phyloP scores from a whole-genome alignment of 2,113 vertebrate genomes.

The Rhodinocichla rosea region DNA sequence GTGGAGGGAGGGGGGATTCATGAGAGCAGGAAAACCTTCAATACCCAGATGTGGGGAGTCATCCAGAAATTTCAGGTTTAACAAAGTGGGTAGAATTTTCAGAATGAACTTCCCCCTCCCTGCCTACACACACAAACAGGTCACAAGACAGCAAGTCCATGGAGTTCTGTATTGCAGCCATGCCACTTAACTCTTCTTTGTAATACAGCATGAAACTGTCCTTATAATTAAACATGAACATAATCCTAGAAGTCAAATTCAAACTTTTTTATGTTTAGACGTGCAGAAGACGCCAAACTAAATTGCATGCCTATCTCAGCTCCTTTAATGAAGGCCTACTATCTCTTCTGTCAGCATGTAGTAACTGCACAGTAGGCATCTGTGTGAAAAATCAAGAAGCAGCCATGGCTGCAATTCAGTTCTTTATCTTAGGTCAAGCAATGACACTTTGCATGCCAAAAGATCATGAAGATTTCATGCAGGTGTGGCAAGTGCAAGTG shows the following conservation, averaged over 20 bases:
- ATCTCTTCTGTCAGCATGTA: not conserved
- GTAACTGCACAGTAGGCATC: not conserved
- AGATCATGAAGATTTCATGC: not conserved
- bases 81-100: not conserved
- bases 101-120: not conserved
- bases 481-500: not conserved
- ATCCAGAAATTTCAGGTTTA: conserved; percentile 34
- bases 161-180: not conserved
- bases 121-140: not conserved
- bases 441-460: not conserved
- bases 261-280: not conserved
- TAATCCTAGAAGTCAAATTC: not conserved
- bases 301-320: not conserved
- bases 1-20: fast-evolving
- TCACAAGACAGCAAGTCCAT: not conserved
- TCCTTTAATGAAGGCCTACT: not conserved
- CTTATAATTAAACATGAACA: not conserved
- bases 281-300: not conserved
- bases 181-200: not conserved
- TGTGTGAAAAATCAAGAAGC: not conserved
- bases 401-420: not conserved
- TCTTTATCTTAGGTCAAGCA: not conserved
- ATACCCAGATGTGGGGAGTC: not conserved
- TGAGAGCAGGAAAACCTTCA: not conserved
- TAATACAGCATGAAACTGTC: not conserved